phyloP scores from a whole-genome alignment of 2,113 vertebrate species.

The Capra hircus region DNA sequence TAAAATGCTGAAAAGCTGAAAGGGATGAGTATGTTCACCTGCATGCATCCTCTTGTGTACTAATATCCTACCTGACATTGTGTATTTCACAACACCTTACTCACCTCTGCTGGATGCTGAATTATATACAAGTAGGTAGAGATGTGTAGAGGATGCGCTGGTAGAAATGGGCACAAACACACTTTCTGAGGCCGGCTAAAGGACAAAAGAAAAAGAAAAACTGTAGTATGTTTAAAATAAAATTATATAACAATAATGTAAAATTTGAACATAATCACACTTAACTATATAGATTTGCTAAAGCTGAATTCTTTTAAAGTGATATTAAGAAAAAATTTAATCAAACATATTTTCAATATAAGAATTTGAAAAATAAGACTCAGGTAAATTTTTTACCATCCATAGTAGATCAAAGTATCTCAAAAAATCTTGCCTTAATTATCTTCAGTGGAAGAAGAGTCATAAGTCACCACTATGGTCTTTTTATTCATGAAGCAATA shows the following conservation, averaged over 20 bases:
- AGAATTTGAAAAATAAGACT: neutral
- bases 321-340: neutral
- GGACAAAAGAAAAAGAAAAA: constrained; percentile 46
- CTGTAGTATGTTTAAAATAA: constrained; percentile 7
- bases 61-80: neutral
- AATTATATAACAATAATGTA: neutral
- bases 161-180: constrained; percentile 96
- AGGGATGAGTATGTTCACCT: neutral
- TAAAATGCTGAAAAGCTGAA: neutral
- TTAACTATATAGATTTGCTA: neutral
- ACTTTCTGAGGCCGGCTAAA: constrained; percentile 95
- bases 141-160: constrained; percentile 87
- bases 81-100: constrained; percentile 63
- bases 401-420: neutral
- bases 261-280: neutral
- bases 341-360: neutral
- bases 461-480: neutral
- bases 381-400: neutral
- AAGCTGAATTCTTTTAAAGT: constrained; percentile 15
- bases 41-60: neutral
- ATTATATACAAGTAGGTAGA: constrained; percentile 94
- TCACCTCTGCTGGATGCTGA: constrained; percentile 97
- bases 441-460: neutral
- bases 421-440: neutral
- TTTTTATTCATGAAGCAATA: neutral